Conservation (phyloP, 2,797 vertebrate species). For the Artibeus lituratus region DNA sequence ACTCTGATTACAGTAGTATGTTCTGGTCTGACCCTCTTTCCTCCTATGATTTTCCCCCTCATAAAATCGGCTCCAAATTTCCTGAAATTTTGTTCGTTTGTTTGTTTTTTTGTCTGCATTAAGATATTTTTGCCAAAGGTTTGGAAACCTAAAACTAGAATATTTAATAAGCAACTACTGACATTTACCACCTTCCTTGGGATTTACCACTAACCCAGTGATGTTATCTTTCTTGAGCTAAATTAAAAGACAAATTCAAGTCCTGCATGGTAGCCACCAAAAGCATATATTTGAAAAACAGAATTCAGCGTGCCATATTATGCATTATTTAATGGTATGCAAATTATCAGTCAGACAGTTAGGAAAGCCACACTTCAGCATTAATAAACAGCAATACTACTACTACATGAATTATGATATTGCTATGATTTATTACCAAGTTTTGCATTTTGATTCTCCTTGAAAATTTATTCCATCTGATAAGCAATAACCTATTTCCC, state of each 20-base stretch:
- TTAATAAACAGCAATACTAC: conserved; percentile 60
- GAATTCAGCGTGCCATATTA: conserved; percentile 70
- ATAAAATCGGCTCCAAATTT: conserved; percentile 32
- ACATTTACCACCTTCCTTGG: conserved; percentile 47
- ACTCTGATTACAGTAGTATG: background rate
- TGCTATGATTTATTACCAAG: conserved; percentile 51
- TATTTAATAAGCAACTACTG: conserved; percentile 63
- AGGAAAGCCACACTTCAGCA: conserved; percentile 67
- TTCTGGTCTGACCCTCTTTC: background rate
- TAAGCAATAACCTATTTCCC: conserved; percentile 47
- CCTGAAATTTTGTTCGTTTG: conserved; percentile 35
- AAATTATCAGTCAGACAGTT: conserved; percentile 68
- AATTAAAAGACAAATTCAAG: conserved; percentile 74
- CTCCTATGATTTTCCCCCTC: background rate
- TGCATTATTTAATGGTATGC: conserved; percentile 67
- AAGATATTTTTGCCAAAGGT: conserved; percentile 49
- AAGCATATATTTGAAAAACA: conserved; percentile 73
- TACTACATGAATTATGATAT: conserved; percentile 50
- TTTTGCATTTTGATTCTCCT: conserved; percentile 65
- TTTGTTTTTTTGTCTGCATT: conserved; percentile 41
- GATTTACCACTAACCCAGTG: conserved; percentile 48
- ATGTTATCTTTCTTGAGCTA: conserved; percentile 54
- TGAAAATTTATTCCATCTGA: conserved; percentile 45
- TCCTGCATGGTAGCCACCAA: conserved; percentile 61
- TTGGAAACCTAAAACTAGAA: conserved; percentile 36